These are phyloP conservation scores for Sciurus niger DNA, from an alignment of 2,113 vertebrate species.

Conservation along the genomic window DNA sequence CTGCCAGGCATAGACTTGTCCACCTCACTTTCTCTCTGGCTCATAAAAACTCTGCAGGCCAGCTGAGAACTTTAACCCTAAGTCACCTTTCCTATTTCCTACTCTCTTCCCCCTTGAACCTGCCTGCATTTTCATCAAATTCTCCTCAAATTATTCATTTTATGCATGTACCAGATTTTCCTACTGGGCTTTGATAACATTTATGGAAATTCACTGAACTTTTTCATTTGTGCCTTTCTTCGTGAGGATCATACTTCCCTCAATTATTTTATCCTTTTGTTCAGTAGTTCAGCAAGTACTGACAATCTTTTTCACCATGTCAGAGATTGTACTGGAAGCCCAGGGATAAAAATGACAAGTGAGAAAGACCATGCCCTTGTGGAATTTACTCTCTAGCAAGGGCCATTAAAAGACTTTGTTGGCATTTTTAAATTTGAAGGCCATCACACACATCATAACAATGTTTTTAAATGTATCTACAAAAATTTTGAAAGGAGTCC, in stretches of 20 bases:
- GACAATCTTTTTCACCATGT: background rate
- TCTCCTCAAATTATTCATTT: background rate
- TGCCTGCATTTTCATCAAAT: background rate
- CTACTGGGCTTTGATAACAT: background rate
- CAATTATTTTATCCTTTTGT: background rate
- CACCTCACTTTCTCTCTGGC: background rate
- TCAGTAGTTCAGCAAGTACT: constrained; percentile 21
- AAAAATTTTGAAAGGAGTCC: constrained; percentile 3
- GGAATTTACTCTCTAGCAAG: background rate
- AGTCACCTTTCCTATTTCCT: background rate
- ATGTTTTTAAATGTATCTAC: background rate
- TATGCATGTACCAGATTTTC: background rate
- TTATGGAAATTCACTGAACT: background rate
- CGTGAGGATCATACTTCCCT: background rate
- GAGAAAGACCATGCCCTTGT: background rate
- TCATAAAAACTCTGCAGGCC: background rate
- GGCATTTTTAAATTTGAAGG: background rate
- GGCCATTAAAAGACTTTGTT: background rate
- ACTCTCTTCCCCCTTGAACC: background rate
- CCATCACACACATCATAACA: background rate
- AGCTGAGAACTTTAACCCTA: background rate
- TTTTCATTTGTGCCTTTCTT: background rate
- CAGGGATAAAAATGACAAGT: background rate
- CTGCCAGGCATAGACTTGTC: background rate
- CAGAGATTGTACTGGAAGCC: background rate